Conservation (phyloP, 2,888 invertebrate genomes). For the Psococerastis gibbosa region DNA sequence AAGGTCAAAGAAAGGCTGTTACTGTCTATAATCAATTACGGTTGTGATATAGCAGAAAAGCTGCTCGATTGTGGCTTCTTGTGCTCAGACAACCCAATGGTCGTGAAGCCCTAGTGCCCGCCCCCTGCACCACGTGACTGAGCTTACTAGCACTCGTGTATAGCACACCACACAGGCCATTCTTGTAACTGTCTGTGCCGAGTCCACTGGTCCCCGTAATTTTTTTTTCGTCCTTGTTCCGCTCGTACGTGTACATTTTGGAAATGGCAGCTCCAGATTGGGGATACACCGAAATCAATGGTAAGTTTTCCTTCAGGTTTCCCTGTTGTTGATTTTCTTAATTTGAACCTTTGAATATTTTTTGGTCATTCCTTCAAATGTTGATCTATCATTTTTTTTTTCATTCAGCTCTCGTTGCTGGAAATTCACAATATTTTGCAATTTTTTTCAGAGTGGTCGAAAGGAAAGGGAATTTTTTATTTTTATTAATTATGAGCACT, state of each 20-base stretch:
- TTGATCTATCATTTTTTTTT: neutral
- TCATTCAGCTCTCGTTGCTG: neutral
- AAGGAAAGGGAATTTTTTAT: neutral
- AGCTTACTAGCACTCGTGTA: no score
- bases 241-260: no score
- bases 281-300: slow-evolving; percentile 8
- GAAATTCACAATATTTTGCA: neutral
- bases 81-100: no score
- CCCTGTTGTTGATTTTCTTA: neutral
- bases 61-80: no score
- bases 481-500: neutral
- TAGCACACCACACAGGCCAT: no score
- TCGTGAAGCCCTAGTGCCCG: neutral
- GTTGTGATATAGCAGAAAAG: no score
- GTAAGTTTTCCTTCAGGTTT: slow-evolving; percentile 2
- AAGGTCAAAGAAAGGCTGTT: no score
- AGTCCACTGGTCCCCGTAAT: neutral
- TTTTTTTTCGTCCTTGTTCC: no score
- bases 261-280: slow-evolving; percentile 7
- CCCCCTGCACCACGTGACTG: neutral
- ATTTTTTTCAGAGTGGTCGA: neutral
- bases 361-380: neutral
- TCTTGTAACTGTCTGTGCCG: no score
- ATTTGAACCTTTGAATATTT: neutral
- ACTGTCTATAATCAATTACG: no score